These are phyloP conservation scores for Rhynchomys soricoides DNA, from an alignment of 2,113 vertebrate species.

Conservation along the genomic window DNA sequence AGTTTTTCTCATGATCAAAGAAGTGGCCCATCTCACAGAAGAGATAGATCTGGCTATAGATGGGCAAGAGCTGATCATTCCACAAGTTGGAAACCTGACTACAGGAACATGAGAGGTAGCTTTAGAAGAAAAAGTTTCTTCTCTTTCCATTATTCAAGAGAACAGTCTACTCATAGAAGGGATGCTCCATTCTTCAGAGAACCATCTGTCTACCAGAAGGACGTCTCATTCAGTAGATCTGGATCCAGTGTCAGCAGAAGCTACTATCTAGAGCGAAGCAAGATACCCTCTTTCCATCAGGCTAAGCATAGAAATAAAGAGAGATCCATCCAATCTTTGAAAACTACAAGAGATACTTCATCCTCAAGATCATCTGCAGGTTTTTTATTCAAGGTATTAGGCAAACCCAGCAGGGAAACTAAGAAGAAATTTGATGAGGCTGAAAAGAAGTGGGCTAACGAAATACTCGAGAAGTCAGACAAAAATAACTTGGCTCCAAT, in stretches of 20 bases:
- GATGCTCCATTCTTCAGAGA: slow-evolving; percentile 90
- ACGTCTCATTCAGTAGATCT: slow-evolving; percentile 94
- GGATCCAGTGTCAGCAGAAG: slow-evolving; percentile 97
- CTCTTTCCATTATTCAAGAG: slow-evolving; percentile 86
- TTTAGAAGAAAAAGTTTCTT: slow-evolving; percentile 89
- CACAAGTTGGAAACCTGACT: no score
- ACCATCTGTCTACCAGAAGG: slow-evolving; percentile 85
- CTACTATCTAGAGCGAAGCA: slow-evolving; percentile 95
- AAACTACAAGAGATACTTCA: no score
- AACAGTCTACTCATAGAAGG: slow-evolving; percentile 89
- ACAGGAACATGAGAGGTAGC: slow-evolving; percentile 88
- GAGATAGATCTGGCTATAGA: background rate
- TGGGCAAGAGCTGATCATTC: background rate
- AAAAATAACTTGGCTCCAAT: slow-evolving; percentile 82
- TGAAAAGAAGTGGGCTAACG: slow-evolving; percentile 87
- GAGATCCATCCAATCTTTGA: no score
- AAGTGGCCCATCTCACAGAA: background rate
- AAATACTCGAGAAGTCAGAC: slow-evolving; percentile 83
- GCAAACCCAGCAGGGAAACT: slow-evolving; percentile 85
- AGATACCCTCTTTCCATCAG: slow-evolving; percentile 89
- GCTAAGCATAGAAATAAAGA: slow-evolving; percentile 92
- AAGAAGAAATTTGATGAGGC: slow-evolving; percentile 87
- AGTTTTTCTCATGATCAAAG: background rate
- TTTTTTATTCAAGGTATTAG: slow-evolving; percentile 70
- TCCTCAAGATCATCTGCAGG: no score